phyloP scores from a whole-genome alignment of 2,113 vertebrate species.

The Pipra filicauda region DNA sequence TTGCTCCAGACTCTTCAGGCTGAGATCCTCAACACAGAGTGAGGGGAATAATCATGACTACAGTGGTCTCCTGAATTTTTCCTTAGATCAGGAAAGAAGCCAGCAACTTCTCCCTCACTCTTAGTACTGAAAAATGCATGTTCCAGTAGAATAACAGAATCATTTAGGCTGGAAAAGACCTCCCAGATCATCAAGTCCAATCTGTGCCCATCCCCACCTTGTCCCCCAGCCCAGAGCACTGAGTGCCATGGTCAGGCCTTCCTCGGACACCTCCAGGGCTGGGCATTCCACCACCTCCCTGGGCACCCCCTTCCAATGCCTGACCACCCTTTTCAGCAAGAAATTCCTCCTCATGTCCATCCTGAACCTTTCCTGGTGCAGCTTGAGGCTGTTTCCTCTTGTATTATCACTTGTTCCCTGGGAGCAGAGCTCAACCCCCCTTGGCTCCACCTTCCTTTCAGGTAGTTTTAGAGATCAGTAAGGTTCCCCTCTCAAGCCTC shows the following conservation, averaged over 20 bases:
- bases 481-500: background rate
- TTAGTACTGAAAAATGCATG: background rate
- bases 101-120: background rate
- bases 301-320: background rate
- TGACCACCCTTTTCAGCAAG: no score
- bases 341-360: background rate
- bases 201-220: background rate
- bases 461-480: background rate
- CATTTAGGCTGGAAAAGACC: background rate
- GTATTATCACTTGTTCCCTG: rapidly evolving
- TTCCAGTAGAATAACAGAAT: background rate
- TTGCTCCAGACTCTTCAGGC: rapidly evolving
- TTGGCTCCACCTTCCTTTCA: background rate
- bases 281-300: background rate
- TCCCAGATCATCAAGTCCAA: background rate
- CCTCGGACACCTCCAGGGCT: background rate
- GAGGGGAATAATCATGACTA: background rate
- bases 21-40: background rate
- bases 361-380: rapidly evolving
- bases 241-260: background rate
- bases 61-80: background rate
- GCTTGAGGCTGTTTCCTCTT: background rate
- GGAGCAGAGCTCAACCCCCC: rapidly evolving
- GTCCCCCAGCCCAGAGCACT: background rate
- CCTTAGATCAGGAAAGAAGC: background rate